These are phyloP conservation scores for Eupsittula cactorum DNA, from an alignment of 2,113 vertebrate genomes.

Conservation along the genomic window DNA sequence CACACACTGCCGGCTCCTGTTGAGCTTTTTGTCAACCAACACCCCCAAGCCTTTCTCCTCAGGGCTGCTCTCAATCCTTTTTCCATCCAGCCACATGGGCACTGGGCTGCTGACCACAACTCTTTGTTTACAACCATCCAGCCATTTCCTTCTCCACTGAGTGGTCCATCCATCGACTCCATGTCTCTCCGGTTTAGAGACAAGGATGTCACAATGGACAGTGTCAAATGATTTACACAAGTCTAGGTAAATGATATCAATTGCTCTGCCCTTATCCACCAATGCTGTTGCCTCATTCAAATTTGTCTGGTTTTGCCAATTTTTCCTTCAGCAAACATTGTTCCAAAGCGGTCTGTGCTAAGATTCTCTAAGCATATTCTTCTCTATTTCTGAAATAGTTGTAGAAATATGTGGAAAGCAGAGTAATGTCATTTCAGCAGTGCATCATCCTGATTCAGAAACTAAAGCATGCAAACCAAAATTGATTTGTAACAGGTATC, in stretches of 20 bases:
- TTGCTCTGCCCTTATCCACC: background rate
- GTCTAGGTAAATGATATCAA: background rate
- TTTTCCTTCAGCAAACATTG: background rate
- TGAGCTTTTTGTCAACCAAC: background rate
- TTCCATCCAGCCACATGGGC: background rate
- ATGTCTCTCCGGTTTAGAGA: background rate
- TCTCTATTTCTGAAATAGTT: constrained; percentile 41
- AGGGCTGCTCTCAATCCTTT: background rate
- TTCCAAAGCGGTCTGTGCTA: background rate
- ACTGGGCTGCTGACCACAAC: background rate
- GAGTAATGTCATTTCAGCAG: constrained; percentile 70
- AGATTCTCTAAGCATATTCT: constrained; percentile 26
- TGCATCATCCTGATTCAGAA: constrained; percentile 75
- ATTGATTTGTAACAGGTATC: constrained; percentile 87
- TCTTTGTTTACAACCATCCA: background rate
- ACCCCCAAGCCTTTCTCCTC: background rate
- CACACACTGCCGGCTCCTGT: background rate
- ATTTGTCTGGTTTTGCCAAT: background rate
- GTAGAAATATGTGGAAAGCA: constrained; percentile 59
- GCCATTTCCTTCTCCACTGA: background rate
- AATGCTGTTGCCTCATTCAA: background rate
- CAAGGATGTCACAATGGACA: background rate
- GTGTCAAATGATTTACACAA: background rate
- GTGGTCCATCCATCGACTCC: background rate
- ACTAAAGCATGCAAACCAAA: constrained; percentile 79